Base-by-base conservation (phyloP, 2,888 invertebrate species). In the Philereme transversata region DNA sequence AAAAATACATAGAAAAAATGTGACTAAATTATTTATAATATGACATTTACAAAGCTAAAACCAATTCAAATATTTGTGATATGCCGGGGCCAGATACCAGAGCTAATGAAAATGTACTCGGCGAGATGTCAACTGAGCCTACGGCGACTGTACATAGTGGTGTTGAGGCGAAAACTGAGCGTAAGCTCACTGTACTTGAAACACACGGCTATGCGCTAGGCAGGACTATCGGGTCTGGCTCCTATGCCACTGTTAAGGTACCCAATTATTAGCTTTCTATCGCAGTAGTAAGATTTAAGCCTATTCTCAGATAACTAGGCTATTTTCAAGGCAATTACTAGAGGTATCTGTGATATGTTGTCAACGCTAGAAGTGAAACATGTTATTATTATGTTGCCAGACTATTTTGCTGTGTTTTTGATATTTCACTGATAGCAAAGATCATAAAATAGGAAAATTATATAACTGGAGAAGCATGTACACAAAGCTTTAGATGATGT, bases 231-330 rank as follows among this genome's bases (percentile, higher is more conserved):
- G 97, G 97, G 5, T 94, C 95, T n/a, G 97, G 97, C 22, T 96
- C 96, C 44, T 97, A 96, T 86, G 96, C 97, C 47, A 96, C 96
- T 53, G 97, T 97, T 7, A 96, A 96, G 93, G 95, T 95, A 88
- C 60, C 58, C 22, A 22, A 22, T 22, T 22, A 22, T 22, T 22
- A 22, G 22, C 22, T 22, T 22, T 56, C 5, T 50, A 41, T 34
- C 22, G 22, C 22, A 22, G 22, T 22, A 22, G 22, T 22, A 22
- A 22, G 22, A 22, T 22, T 22, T 22, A 22, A 3, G 22, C 22
- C 22, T 22, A 22, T 22, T 22, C 22, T 22, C 22, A 3, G 1
- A n/a, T n/a, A n/a, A 22, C 22, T 22, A 22, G 22, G 22, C 22
- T 3, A 22, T 22, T 22, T 22, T 22, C 22, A 22, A 22, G 22